phyloP scores from a whole-genome alignment of 2,888 invertebrate genomes.

The Cheilosia scutellata region DNA sequence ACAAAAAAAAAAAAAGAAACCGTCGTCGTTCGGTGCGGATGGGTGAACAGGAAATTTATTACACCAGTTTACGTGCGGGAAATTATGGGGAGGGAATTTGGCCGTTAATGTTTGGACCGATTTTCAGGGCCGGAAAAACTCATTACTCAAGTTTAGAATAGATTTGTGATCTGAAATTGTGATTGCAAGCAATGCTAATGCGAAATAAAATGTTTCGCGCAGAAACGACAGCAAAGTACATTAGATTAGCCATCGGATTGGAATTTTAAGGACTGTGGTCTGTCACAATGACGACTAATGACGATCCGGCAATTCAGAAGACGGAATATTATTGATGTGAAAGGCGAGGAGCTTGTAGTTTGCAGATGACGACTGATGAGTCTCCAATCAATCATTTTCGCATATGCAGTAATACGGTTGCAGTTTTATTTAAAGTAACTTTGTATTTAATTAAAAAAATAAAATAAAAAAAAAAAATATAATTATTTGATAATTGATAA shows the following conservation, averaged over 20 bases:
- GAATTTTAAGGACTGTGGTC: background rate
- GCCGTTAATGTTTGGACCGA: conserved; percentile 57
- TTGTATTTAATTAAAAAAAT: too few relatives aligned
- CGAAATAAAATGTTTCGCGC: conserved; percentile 43
- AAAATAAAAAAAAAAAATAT: too few relatives aligned
- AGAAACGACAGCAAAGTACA: background rate
- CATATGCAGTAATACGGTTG: too few relatives aligned
- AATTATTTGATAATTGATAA: too few relatives aligned
- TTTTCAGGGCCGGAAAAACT: conserved; percentile 64
- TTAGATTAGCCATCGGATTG: background rate
- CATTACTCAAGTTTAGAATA: conserved; percentile 65
- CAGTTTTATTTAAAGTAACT: too few relatives aligned
- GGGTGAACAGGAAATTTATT: conserved; percentile 45
- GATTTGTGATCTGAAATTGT: conserved; percentile 46
- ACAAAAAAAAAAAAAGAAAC: background rate
- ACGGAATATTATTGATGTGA: too few relatives aligned
- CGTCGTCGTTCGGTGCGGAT: conserved; percentile 13
- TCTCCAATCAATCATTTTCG: too few relatives aligned
- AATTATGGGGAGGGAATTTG: conserved; percentile 28
- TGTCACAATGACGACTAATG: too few relatives aligned
- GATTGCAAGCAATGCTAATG: conserved; percentile 38
- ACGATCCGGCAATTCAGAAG: too few relatives aligned
- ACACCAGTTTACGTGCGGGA: conserved; percentile 34
- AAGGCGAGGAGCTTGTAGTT: too few relatives aligned
- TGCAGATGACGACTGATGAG: too few relatives aligned